phyloP scores from a whole-genome alignment of 92 coral and sea anemone species.

The Parazoanthus swiftii region DNA sequence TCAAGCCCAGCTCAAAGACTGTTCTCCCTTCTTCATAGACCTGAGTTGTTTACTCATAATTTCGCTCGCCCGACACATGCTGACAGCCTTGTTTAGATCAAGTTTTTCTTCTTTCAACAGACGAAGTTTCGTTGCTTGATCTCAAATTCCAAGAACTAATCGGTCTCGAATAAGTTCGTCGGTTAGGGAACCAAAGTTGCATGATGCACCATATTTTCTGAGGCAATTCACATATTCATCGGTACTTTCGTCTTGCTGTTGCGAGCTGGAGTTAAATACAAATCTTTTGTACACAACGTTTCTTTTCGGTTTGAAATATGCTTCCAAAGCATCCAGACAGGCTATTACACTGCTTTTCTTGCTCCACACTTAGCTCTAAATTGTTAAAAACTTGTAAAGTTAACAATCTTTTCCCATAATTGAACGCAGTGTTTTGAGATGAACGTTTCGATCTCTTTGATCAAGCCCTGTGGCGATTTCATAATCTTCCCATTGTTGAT shows the following conservation, averaged over 20 bases:
- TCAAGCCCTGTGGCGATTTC: constrained; percentile 17
- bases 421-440: constrained; percentile 52
- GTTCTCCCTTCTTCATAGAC: background rate
- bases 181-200: constrained; percentile 30
- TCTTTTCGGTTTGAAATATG: constrained; percentile 53
- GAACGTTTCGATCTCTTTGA: constrained; percentile 29
- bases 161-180: too few relatives aligned
- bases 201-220: constrained; percentile 36
- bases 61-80: background rate
- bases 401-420: constrained; percentile 64
- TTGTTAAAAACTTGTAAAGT: constrained; percentile 39
- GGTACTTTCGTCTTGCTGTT: constrained; percentile 35
- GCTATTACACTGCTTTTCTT: constrained; percentile 8
- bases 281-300: constrained; percentile 59
- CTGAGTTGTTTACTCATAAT: background rate
- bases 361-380: constrained; percentile 39
- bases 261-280: constrained; percentile 41
- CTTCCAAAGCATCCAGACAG: constrained; percentile 40
- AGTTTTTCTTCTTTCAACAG: constrained; percentile 8
- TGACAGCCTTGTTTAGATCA: constrained; percentile 14
- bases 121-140: too few relatives aligned
- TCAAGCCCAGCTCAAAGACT: constrained; percentile 54
- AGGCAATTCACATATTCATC: constrained; percentile 38
- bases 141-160: too few relatives aligned
- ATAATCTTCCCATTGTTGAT: too few relatives aligned